A percentile compares a stretch with the other conserved stretches of the same genome.
Conservation (phyloP, 2,888 invertebrate species). For the Volucella inflata region DNA sequence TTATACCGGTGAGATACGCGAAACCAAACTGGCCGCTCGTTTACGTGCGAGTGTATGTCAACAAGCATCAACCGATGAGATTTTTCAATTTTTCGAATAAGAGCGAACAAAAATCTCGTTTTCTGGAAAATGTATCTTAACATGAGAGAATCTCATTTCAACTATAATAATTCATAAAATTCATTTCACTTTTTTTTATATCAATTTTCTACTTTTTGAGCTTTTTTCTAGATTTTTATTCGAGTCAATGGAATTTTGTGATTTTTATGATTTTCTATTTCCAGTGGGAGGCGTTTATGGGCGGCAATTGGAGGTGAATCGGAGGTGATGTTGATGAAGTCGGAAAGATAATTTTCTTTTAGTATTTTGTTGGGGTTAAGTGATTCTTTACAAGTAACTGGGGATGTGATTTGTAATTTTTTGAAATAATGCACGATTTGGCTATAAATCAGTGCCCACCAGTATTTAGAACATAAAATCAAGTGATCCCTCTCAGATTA, state of each 20-base stretch:
- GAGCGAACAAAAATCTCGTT: slow-evolving; percentile 36
- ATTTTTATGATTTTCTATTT: slow-evolving; percentile 61
- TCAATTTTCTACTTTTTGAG: slow-evolving; percentile 5
- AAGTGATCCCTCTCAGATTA: too few species aligned
- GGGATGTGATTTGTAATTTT: too few species aligned
- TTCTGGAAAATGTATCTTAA: slow-evolving; percentile 62
- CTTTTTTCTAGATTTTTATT: slow-evolving; percentile 20
- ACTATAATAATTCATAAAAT: slow-evolving; percentile 46
- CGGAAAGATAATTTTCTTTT: too few species aligned
- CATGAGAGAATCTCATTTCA: slow-evolving; percentile 40
- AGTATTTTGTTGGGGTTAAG: too few species aligned
- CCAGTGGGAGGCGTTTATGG: slow-evolving; percentile 22
- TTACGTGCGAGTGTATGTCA: slow-evolving; percentile 28
- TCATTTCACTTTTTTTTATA: neutral
- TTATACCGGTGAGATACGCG: slow-evolving; percentile 61
- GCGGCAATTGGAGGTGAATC: neutral
- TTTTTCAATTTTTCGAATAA: slow-evolving; percentile 33
- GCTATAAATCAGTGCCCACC: too few species aligned
- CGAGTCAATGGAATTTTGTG: slow-evolving; percentile 28
- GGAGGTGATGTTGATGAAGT: slow-evolving; percentile 14
- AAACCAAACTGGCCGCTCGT: slow-evolving; percentile 23
- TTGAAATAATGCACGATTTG: too few species aligned
- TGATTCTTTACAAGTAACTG: too few species aligned
- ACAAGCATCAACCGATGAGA: slow-evolving; percentile 46
- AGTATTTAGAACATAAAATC: too few species aligned